These are phyloP conservation scores for Creontiades dilutus DNA, from an alignment of 2,888 invertebrate genomes.

Conservation along the genomic window DNA sequence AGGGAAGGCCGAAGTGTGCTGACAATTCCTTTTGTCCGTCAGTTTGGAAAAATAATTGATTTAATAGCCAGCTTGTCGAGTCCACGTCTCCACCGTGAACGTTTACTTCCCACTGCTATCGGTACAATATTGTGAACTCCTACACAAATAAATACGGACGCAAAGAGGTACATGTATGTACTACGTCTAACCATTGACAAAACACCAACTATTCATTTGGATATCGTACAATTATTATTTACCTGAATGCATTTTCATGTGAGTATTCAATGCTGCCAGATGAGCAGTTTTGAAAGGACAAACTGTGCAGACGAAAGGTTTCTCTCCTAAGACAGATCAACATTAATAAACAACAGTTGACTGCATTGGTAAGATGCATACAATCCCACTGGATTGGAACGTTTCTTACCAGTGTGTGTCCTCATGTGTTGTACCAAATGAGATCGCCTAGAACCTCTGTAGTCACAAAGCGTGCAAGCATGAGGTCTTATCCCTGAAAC, in stretches of 20 bases:
- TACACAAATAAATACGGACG: no score
- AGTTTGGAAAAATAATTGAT: no score
- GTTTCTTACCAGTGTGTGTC: background rate
- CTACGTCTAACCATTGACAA: no score
- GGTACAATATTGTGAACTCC: no score
- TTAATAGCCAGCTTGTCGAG: no score
- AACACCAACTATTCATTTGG: no score
- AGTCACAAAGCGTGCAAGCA: background rate
- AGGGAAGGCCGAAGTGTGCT: no score
- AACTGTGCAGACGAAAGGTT: background rate
- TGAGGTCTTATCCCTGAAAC: background rate
- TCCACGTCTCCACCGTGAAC: no score
- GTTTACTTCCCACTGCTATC: no score
- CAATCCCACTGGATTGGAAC: background rate
- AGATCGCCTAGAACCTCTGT: background rate
- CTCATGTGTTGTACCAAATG: conserved; percentile 1
- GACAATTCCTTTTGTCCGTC: no score
- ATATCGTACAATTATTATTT: background rate
- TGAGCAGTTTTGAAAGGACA: background rate
- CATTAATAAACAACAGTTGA: background rate
- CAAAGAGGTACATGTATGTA: no score
- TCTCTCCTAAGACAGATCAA: background rate
- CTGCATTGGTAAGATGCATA: background rate
- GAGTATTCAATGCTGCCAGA: background rate
- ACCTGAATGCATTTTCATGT: background rate